Conservation (phyloP, 1,140 invertebrate genomes). For the Drosophila virilis region DNA sequence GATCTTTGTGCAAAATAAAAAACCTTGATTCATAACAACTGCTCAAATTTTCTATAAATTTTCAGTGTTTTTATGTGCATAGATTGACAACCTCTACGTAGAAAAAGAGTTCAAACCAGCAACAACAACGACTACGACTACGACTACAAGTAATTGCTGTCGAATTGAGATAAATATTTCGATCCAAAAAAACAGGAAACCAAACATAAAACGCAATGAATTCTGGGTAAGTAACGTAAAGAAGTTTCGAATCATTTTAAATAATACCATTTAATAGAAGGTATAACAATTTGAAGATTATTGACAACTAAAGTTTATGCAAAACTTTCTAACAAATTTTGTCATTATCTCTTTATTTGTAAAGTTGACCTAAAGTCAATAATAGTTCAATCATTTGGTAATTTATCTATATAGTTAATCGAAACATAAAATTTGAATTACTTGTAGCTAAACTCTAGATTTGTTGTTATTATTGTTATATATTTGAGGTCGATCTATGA, state of each 20-base stretch:
- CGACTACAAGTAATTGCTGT: constrained; percentile 46
- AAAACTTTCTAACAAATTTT: too few relatives aligned
- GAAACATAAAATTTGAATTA: too few relatives aligned
- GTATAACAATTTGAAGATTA: too few relatives aligned
- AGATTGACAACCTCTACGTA: constrained; percentile 59
- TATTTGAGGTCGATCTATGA: too few relatives aligned
- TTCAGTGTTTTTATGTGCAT: constrained; percentile 76
- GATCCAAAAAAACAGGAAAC: constrained; percentile 43
- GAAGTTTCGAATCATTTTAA: too few relatives aligned
- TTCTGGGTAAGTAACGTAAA: constrained; percentile 62
- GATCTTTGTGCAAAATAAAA: constrained; percentile 60
- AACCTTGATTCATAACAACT: constrained; percentile 20
- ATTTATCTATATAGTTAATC: too few relatives aligned
- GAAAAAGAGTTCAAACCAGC: constrained; percentile 58
- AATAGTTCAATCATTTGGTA: too few relatives aligned
- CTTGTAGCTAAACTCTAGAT: too few relatives aligned
- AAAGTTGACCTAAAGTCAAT: too few relatives aligned
- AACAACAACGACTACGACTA: constrained; percentile 57
- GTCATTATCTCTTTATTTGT: too few relatives aligned
- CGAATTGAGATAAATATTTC: constrained; percentile 42
- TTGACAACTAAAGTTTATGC: too few relatives aligned
- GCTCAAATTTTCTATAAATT: constrained; percentile 54
- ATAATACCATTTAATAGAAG: background rate
- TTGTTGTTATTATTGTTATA: too few relatives aligned
- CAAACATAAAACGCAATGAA: constrained; percentile 51